Conservation (phyloP, 2,113 vertebrate species). For the Murina feae region DNA sequence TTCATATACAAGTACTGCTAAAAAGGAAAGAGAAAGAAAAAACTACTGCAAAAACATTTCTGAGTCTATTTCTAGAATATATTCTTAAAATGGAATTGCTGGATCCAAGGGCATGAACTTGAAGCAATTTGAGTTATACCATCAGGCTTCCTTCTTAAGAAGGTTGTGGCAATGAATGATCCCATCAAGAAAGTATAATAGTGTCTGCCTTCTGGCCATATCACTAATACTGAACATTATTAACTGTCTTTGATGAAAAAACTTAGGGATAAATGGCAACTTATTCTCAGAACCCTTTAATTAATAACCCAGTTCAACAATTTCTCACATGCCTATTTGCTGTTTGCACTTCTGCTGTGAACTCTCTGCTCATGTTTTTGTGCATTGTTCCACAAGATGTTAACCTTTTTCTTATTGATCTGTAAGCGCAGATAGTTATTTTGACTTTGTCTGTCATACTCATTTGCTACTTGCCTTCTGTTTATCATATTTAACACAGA, state of each 20-base stretch:
- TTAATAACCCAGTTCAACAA: neutral
- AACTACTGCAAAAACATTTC: neutral
- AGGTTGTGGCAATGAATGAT: neutral
- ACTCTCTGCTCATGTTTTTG: neutral
- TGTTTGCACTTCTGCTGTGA: neutral
- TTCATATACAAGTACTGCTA: neutral
- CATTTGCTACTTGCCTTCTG: slow-evolving; percentile 12
- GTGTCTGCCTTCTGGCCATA: neutral
- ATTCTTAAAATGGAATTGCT: neutral
- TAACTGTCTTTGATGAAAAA: neutral
- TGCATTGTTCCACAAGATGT: neutral
- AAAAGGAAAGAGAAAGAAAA: neutral
- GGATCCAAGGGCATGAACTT: neutral
- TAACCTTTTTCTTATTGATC: neutral
- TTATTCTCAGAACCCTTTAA: neutral
- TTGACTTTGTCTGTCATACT: neutral
- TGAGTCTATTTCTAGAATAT: neutral
- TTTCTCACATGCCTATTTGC: neutral
- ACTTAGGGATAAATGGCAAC: neutral
- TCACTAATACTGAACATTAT: neutral
- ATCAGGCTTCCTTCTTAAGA: neutral
- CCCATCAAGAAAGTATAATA: neutral
- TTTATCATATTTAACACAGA: neutral
- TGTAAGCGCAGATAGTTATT: neutral
- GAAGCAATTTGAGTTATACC: neutral